These are phyloP conservation scores for Triplophysa bombifrons DNA, from an alignment of 2,797 vertebrate genomes.

Conservation along the genomic window DNA sequence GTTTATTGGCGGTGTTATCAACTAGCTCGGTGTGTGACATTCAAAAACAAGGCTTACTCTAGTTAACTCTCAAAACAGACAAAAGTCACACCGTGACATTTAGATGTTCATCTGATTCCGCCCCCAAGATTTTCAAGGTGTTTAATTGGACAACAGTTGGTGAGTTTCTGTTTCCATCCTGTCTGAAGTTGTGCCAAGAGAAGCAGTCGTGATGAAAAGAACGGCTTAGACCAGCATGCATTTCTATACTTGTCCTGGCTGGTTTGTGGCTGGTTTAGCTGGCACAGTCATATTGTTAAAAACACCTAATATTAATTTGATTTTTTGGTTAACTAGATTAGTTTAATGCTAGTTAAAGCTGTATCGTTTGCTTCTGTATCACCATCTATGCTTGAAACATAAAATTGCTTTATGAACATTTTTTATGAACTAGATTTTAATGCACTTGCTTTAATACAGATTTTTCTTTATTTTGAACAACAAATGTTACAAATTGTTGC, in stretches of 20 bases:
- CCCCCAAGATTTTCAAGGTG: slow-evolving; percentile 23
- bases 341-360: no score
- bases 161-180: slow-evolving; percentile 14
- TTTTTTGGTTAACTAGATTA: no score
- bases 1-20: slow-evolving; percentile 30
- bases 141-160: slow-evolving; percentile 16
- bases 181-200: slow-evolving; percentile 10
- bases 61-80: slow-evolving; percentile 34
- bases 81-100: slow-evolving; percentile 49
- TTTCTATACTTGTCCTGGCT: background rate
- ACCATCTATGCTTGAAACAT: no score
- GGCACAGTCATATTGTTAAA: no score
- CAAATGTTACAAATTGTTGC: no score
- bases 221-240: background rate
- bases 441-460: no score
- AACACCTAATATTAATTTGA: no score
- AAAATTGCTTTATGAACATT: no score
- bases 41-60: slow-evolving; percentile 17
- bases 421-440: no score
- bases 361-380: no score
- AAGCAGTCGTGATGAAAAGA: background rate
- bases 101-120: slow-evolving; percentile 23
- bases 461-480: no score
- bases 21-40: background rate
- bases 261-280: background rate